Percentiles rank a stretch among this genome's conserved stretches.
These are phyloP conservation scores for Timema cristinae DNA, from an alignment of 2,888 invertebrate species.

Conservation along the genomic window DNA sequence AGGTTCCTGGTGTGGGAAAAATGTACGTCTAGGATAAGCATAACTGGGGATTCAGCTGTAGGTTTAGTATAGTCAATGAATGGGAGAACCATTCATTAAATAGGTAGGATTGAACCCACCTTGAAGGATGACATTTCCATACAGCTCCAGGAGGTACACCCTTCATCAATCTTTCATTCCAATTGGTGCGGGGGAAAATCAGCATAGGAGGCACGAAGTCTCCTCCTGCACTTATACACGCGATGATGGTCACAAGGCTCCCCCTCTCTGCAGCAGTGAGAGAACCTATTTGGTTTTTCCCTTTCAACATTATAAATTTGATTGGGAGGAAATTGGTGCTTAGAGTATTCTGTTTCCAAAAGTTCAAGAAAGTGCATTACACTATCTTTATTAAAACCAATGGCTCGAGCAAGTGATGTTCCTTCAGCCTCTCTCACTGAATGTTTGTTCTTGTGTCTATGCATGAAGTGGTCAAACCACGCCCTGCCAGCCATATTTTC, in stretches of 20 bases:
- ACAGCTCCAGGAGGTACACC: slow-evolving; percentile 21
- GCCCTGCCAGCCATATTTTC: slow-evolving; percentile 6
- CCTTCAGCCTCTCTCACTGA: slow-evolving; percentile 3
- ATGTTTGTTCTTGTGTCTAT: not conserved
- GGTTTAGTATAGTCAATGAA: slow-evolving; percentile 6
- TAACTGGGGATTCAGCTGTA: not conserved
- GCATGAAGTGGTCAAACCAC: slow-evolving; percentile 6
- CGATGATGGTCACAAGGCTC: slow-evolving; percentile 21
- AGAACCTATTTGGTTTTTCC: slow-evolving; percentile 10
- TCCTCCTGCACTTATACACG: slow-evolving; percentile 23
- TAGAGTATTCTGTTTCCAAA: slow-evolving; percentile 3
- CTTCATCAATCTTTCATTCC: slow-evolving; percentile 13
- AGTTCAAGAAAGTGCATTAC: slow-evolving; percentile 16
- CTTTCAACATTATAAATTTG: slow-evolving; percentile 25
- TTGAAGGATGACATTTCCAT: slow-evolving; percentile 9
- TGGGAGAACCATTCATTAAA: slow-evolving; percentile 2
- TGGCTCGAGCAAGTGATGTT: slow-evolving; percentile 10
- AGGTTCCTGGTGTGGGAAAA: not conserved
- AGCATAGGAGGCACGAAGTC: slow-evolving; percentile 25
- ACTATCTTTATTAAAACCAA: slow-evolving; percentile 13
- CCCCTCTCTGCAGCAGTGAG: slow-evolving; percentile 22
- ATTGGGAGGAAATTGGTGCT: not conserved
- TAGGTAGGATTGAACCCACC: slow-evolving; percentile 18
- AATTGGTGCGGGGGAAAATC: slow-evolving; percentile 23
- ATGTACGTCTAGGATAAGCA: slow-evolving; percentile 9